Base-by-base conservation (phyloP, 2,113 vertebrate species). In the Ameiurus melas region DNA sequence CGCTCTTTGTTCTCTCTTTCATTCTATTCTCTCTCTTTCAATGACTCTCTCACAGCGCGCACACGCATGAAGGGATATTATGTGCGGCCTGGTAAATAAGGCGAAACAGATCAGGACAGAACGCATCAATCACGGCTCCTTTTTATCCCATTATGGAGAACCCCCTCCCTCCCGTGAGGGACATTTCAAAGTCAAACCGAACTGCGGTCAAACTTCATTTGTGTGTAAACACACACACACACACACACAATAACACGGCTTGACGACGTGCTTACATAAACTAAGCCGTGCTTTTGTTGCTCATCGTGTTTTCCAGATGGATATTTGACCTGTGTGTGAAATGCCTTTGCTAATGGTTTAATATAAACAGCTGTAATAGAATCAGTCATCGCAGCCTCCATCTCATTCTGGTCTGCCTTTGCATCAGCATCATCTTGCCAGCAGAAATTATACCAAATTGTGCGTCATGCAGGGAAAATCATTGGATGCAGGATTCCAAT, bases 121-220 rank as follows among this genome's bases (percentile, higher is more conserved):
- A 80, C 84, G 55, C 90, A 94, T 94, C 93, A 92, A 92, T 95
- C 93, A 91, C 80, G 64, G 60, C 81, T 91, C 57, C 47, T 87
- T 80, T 85, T 84, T 91, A 92, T 92, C 89, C 90, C 87, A 89
- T 94, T 86, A 60, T 51, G 89, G 89, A 86, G 57, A 86, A 75
- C 91, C 85, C 89, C 89, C 68, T 47, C 89, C 51, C 83, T 87
- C 85, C 47, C 83, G 62, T 86, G 88, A 89, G 90, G 87, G 91
- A 87, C 92, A 86, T 82, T 90, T 93, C 84, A 89, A 91, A 91
- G 90, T 89, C 91, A 94, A 90, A 51, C 30, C 20, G 33, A 89
- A 64, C 85, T 60, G 60, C 60, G 82, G 75, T 27, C 62, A 91
- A 88, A 86, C 89, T 89, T 82, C 20, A 5, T 60, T 36, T 7